Percentiles rank a stretch among this genome's conserved stretches.
Conservation (phyloP, 2,113 vertebrate species). For the Salvator merianae region DNA sequence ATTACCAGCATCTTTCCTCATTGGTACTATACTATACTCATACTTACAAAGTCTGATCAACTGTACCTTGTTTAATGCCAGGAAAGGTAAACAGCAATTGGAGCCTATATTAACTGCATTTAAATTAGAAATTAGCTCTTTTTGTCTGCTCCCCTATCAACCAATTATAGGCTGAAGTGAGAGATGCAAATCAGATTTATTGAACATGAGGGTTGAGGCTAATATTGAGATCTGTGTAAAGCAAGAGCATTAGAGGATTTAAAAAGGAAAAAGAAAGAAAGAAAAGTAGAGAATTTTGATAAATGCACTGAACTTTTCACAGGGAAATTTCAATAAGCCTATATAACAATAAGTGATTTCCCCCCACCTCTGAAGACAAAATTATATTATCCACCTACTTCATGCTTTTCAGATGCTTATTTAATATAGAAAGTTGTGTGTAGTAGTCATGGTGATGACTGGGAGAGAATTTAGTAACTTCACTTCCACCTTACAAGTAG, state of each 20-base stretch:
- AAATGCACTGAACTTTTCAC: no score
- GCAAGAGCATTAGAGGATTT: background rate
- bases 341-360: background rate
- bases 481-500: background rate
- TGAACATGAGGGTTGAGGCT: background rate
- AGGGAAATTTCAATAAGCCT: background rate
- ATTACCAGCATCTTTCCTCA: constrained; percentile 60
- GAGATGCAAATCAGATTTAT: background rate
- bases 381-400: background rate
- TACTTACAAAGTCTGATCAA: constrained; percentile 51
- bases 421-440: background rate
- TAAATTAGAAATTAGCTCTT: background rate
- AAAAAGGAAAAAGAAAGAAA: no score
- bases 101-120: background rate
- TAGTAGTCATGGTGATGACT: background rate
- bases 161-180: no score
- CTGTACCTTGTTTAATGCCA: constrained; percentile 38
- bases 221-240: background rate
- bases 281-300: no score
- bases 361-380: no score
- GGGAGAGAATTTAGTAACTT: no score
- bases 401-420: background rate
- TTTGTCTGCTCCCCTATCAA: background rate
- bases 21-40: constrained; percentile 50
- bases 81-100: constrained; percentile 24